A percentile compares a stretch with the other conserved stretches of the same genome.
phyloP scores from a whole-genome alignment of 2,888 invertebrate genomes.

The Pachycephus smyrnensis region DNA sequence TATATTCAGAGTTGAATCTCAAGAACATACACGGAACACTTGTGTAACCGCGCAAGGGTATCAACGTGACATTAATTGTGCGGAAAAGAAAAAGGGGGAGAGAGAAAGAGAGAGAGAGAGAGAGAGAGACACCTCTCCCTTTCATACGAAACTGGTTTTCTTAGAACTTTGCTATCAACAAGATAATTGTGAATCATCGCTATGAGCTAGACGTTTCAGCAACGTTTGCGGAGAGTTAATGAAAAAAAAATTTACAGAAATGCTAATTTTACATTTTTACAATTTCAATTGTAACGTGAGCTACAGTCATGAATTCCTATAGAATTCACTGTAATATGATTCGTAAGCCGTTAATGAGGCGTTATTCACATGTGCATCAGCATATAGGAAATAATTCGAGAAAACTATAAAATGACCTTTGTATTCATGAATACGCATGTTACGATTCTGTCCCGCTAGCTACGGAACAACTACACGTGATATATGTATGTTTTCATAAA shows the following conservation, averaged over 20 bases:
- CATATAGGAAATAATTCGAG: neutral
- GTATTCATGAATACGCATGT: neutral
- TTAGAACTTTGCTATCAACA: neutral
- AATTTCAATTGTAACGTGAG: neutral
- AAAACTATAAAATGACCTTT: neutral
- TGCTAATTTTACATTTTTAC: too few relatives aligned
- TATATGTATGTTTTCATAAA: neutral
- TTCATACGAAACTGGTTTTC: neutral
- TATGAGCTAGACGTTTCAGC: too few relatives aligned
- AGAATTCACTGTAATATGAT: neutral
- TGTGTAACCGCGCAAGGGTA: neutral
- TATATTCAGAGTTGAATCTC: neutral
- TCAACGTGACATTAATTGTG: neutral
- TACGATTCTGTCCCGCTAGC: neutral
- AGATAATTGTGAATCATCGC: neutral
- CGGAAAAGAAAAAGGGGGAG: neutral
- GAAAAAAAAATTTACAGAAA: too few relatives aligned
- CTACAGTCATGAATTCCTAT: neutral
- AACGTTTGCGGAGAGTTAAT: too few relatives aligned
- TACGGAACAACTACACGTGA: neutral
- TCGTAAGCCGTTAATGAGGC: neutral
- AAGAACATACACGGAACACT: neutral
- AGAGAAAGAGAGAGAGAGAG: neutral
- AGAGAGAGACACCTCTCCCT: neutral
- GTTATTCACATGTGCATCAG: neutral